A percentile compares a stretch with the other conserved stretches of the same genome.
Conservation (phyloP, 2,888 invertebrate species). For the Diaprepes abbreviatus region DNA sequence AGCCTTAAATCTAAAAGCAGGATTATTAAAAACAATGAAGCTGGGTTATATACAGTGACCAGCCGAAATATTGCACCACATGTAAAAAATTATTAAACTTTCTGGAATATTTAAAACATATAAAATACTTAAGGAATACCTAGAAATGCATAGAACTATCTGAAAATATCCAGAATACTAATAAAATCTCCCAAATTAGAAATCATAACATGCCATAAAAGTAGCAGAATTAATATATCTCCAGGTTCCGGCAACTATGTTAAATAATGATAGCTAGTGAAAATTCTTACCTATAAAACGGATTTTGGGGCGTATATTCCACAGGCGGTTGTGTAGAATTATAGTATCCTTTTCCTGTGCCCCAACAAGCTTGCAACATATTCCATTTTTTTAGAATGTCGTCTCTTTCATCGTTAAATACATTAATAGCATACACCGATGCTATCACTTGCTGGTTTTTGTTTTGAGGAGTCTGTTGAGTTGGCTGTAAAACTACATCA, state of each 20-base stretch:
- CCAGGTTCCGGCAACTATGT: too few species aligned
- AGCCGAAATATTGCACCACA: too few species aligned
- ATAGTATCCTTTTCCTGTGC: constrained; percentile 87
- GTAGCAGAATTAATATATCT: too few species aligned
- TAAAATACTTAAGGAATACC: not conserved
- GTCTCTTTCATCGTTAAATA: constrained; percentile 97
- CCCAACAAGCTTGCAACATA: constrained; percentile 91
- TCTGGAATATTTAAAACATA: not conserved
- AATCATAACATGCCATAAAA: too few species aligned
- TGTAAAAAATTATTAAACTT: too few species aligned
- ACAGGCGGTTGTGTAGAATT: constrained; percentile 82
- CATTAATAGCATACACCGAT: constrained; percentile 69
- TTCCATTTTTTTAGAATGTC: constrained; percentile 95
- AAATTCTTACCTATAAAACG: constrained; percentile 76
- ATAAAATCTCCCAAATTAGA: too few species aligned
- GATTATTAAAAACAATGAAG: too few species aligned
- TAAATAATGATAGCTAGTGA: too few species aligned
- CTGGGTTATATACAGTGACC: too few species aligned
- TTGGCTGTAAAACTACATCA: constrained; percentile 46
- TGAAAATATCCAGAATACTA: too few species aligned
- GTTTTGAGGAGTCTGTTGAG: constrained; percentile 55
- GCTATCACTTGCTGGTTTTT: constrained; percentile 69
- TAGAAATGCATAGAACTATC: too few species aligned
- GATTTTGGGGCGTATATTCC: constrained; percentile 89
- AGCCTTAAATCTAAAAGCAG: constrained; percentile 88